phyloP scores from a whole-genome alignment of 2,888 invertebrate species.

The Labia minor region DNA sequence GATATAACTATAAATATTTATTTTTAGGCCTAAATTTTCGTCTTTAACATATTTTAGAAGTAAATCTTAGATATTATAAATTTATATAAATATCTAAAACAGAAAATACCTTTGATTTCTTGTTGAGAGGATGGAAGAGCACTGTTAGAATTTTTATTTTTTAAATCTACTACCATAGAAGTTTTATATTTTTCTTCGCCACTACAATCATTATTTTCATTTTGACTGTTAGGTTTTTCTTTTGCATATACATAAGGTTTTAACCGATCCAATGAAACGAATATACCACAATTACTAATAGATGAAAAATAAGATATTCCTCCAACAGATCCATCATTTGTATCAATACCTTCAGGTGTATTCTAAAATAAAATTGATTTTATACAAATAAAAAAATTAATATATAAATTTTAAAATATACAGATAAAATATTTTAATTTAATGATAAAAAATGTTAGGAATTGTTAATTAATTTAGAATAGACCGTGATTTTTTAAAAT shows the following conservation, averaged over 20 bases:
- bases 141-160: constrained; percentile 19
- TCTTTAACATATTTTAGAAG: no score
- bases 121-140: not conserved
- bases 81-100: no score
- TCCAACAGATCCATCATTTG: constrained; percentile 19
- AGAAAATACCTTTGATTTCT: no score
- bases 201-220: constrained; percentile 18
- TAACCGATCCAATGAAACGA: constrained; percentile 28
- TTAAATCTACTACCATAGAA: constrained; percentile 24
- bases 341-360: not conserved
- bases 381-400: not conserved
- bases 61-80: no score
- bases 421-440: no score
- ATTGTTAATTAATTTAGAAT: no score
- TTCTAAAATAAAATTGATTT: no score
- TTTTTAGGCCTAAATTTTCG: no score
- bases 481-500: no score
- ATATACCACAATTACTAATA: constrained; percentile 27
- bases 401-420: not conserved
- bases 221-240: constrained; percentile 16
- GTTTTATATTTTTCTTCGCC: constrained; percentile 21
- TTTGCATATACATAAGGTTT: constrained; percentile 21
- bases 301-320: constrained; percentile 27
- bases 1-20: no score
- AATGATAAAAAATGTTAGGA: no score